These are phyloP conservation scores for Barnardius zonarius DNA, from an alignment of 2,113 vertebrate genomes.

Conservation along the genomic window DNA sequence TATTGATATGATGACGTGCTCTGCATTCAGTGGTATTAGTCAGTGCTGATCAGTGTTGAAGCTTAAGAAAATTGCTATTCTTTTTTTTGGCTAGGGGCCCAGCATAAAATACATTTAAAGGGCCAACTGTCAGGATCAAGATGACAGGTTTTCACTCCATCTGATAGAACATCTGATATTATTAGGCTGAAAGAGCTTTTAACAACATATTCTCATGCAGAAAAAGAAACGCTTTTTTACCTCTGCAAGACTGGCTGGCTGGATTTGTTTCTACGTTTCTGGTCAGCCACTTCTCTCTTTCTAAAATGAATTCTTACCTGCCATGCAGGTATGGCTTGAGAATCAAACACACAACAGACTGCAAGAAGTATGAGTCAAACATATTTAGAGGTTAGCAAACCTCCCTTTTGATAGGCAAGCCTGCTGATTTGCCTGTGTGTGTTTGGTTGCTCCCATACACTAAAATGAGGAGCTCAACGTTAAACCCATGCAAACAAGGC, in stretches of 20 bases:
- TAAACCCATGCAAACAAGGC: rapidly evolving
- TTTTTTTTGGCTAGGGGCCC: conserved; percentile 29
- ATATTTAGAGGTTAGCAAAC: not conserved
- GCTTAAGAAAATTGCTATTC: conserved; percentile 41
- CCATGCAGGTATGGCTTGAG: not conserved
- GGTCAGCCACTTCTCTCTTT: not conserved
- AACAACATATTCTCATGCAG: not conserved
- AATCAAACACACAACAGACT: not conserved
- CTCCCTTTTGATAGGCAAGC: not conserved
- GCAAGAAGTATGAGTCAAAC: not conserved
- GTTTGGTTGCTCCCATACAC: not conserved
- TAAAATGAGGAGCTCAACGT: not conserved
- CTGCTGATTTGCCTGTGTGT: rapidly evolving
- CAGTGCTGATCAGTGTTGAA: conserved; percentile 12
- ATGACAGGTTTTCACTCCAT: conserved; percentile 28
- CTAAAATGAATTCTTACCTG: not conserved
- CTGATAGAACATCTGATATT: conserved; percentile 49
- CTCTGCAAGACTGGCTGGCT: not conserved
- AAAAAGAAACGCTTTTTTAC: conserved; percentile 18
- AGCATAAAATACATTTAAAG: conserved; percentile 39
- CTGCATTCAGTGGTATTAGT: conserved; percentile 41
- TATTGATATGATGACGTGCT: conserved; percentile 52
- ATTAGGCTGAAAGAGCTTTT: conserved; percentile 27
- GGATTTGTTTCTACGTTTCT: conserved; percentile 13
- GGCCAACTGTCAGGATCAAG: conserved; percentile 34